Evolutionary conservation across 2,888 invertebrate species (phyloP), one percentile per base, ranked within the genome.

Genomic region (Cryptocheilus praepositus): DNA sequence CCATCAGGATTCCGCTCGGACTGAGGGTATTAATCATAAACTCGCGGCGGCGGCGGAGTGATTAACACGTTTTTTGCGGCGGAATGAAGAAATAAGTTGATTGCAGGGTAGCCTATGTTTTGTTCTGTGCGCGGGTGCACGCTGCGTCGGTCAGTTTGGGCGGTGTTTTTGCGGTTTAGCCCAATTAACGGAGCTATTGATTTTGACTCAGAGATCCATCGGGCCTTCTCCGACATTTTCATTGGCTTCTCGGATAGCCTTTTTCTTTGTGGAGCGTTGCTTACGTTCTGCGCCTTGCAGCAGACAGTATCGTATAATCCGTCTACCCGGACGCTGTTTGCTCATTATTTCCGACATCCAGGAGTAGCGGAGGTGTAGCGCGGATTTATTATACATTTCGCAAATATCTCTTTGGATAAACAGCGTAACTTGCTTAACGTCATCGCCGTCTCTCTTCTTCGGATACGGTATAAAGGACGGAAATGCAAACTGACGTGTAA

Each of bases 271-370:
- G 8, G 36, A 11, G 7, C 11, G 11, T 11, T 8, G 36, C 36
- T 25, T 25, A 36, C 11, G 36, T 11, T 2, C 36, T 36, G 36
- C 36, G 11, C 8, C 36, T 36, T 36, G 36, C 36, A 36, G 36
- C 36, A 36, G 52, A 19, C 52, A 13, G 15, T 19, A 15, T 15
- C 52, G 15, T 25, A 52, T 52, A 55, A 55, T 55, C 55, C 15
- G 55, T 28, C 28, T 59, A 25, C 57, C 58, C 36, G 49, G 16
- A 46, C 46, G 28, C 36, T 60, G 54, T 60, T 54, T 60, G 60
- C 54, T 65, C 60, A 60, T 65, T 65, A 65, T 60, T 64, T 65
- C 25, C 28, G 16, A 51, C 62, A 46, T 63, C 51, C 51, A 46
- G 16, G 25, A 21, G 4, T 18, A 18, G 46, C 16, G 28, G 8